Percentiles rank a stretch among this genome's conserved stretches.
phyloP scores from a whole-genome alignment of 2,113 vertebrate genomes.

The Solenodon paradoxus region DNA sequence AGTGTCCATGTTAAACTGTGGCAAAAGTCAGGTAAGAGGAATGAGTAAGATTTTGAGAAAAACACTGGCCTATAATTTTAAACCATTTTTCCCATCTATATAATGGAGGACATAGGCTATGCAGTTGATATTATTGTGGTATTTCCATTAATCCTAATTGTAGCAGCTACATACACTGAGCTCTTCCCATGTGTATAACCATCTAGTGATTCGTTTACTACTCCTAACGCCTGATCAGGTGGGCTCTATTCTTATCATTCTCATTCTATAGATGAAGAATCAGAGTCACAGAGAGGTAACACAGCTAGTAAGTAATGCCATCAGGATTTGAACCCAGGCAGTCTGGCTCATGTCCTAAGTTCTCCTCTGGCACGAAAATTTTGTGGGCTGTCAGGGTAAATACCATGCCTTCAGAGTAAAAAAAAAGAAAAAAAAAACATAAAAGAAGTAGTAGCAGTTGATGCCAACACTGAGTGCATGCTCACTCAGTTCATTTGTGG shows the following conservation, averaged over 20 bases:
- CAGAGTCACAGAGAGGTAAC: neutral
- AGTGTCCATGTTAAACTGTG: neutral
- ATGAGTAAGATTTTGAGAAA: constrained; percentile 23
- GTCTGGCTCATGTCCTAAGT: neutral
- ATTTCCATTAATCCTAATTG: neutral
- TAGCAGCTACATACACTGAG: neutral
- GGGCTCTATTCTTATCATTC: neutral
- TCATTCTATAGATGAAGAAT: constrained; percentile 18
- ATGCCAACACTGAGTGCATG: neutral
- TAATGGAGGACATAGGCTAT: neutral
- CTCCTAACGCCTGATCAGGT: neutral
- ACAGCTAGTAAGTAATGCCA: neutral
- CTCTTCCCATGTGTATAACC: neutral
- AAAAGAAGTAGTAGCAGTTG: neutral
- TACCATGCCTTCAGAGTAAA: neutral
- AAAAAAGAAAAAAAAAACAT: neutral
- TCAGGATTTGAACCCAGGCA: neutral
- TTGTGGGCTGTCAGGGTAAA: neutral
- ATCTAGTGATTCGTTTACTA: neutral
- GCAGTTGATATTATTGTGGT: neutral
- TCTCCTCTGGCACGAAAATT: neutral
- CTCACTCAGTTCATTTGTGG: neutral
- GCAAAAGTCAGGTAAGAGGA: constrained; percentile 6
- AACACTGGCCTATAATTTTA: neutral
- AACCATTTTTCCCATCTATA: neutral